A percentile compares a stretch with the other conserved stretches of the same genome.
Conservation (phyloP, 2,888 invertebrate genomes). For the Cataglyphis cursor region DNA sequence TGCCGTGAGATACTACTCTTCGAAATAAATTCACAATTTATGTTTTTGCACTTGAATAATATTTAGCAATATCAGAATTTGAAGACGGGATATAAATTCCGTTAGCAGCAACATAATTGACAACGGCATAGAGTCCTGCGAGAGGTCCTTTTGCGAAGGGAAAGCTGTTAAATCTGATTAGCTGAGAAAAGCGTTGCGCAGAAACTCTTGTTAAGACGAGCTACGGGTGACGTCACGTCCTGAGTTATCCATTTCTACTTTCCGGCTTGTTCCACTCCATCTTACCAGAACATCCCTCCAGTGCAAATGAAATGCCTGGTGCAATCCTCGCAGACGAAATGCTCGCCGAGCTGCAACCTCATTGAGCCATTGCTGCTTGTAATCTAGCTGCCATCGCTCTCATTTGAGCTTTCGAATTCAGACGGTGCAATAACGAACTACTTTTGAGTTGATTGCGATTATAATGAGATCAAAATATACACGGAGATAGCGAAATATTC, state of each 20-base stretch:
- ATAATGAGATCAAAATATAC: background rate
- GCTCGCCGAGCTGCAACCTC: constrained; percentile 55
- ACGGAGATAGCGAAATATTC: constrained; percentile 6
- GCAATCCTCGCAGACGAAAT: constrained; percentile 68
- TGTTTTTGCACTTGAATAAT: constrained; percentile 21
- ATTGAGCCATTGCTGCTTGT: constrained; percentile 50
- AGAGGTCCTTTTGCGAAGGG: constrained; percentile 33
- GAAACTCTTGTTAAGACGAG: constrained; percentile 76
- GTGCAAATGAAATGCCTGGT: constrained; percentile 70
- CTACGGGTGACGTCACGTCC: constrained; percentile 70
- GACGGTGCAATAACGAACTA: constrained; percentile 38
- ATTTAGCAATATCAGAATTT: constrained; percentile 31
- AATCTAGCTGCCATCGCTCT: constrained; percentile 52
- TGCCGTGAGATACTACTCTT: background rate
- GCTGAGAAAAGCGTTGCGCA: constrained; percentile 74
- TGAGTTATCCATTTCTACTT: constrained; percentile 72
- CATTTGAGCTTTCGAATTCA: constrained; percentile 48
- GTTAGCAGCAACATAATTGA: constrained; percentile 49
- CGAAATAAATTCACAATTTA: constrained; percentile 18
- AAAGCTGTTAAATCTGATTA: constrained; percentile 76
- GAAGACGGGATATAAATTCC: constrained; percentile 37
- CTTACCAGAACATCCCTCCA: constrained; percentile 57
- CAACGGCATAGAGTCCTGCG: constrained; percentile 27
- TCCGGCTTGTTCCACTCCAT: constrained; percentile 54
- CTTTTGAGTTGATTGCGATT: constrained; percentile 32